A percentile compares a stretch with the other conserved stretches of the same genome.
Conservation (phyloP, 2,113 vertebrate genomes). For the Lampris incognitus region DNA sequence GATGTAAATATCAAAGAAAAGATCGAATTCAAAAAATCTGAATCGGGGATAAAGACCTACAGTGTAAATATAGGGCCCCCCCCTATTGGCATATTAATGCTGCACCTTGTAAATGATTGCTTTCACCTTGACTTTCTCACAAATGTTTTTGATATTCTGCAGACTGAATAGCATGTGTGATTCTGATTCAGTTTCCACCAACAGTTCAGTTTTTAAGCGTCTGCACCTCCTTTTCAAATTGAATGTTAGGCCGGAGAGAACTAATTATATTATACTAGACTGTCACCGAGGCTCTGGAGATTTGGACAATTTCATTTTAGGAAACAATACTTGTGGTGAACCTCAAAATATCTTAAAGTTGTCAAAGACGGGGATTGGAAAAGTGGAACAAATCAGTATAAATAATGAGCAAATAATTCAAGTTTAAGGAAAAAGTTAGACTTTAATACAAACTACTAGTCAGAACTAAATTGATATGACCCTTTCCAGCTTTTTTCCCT, state of each 20-base stretch:
- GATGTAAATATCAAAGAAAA: too few species aligned
- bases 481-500: too few species aligned
- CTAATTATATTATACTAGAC: neutral
- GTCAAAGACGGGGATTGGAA: too few species aligned
- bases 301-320: conserved; percentile 25
- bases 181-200: conserved; percentile 26
- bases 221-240: neutral
- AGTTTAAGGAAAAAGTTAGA: too few species aligned
- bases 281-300: neutral
- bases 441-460: too few species aligned
- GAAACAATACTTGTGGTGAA: neutral
- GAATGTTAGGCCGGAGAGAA: neutral
- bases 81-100: conserved; percentile 11
- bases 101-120: conserved; percentile 2
- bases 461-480: too few species aligned
- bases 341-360: too few species aligned
- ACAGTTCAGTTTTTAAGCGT: neutral
- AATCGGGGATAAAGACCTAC: too few species aligned
- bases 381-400: too few species aligned
- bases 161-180: conserved; percentile 43
- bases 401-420: too few species aligned
- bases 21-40: too few species aligned
- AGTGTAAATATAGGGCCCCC: too few species aligned
- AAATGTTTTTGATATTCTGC: conserved; percentile 52
- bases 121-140: conserved; percentile 59